These are phyloP conservation scores for Heliconius sara DNA, from an alignment of 2,888 invertebrate genomes.

Conservation along the genomic window DNA sequence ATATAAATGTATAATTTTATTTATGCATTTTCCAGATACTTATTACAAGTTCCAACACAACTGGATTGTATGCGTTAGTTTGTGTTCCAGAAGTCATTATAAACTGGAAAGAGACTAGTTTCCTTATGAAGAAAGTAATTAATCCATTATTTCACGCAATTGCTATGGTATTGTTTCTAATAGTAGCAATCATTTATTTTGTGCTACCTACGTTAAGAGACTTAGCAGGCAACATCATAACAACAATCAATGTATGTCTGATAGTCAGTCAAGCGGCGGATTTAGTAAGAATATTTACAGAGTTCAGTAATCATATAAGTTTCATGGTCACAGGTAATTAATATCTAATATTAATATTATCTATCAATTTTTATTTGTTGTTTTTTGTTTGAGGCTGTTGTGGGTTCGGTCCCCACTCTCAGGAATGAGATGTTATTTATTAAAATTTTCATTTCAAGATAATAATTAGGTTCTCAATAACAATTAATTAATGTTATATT, in stretches of 20 bases:
- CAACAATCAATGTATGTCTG: conserved; percentile 91
- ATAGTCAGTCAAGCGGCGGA: conserved; percentile 91
- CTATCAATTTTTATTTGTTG: no score
- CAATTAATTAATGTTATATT: no score
- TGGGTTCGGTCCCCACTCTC: no score
- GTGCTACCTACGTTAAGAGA: conserved; percentile 92
- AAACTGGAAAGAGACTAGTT: conserved; percentile 89
- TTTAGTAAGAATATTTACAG: conserved; percentile 90
- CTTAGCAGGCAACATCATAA: conserved; percentile 92
- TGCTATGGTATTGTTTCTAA: conserved; percentile 87
- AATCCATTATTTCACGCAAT: conserved; percentile 91
- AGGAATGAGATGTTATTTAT: no score
- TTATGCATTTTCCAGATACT: conserved; percentile 72
- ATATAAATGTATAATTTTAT: neutral
- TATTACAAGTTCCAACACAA: conserved; percentile 77
- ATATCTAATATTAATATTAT: no score
- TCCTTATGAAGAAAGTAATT: conserved; percentile 89
- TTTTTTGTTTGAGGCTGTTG: no score
- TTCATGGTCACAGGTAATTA: conserved; percentile 90
- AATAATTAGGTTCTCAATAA: no score
- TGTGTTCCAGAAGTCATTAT: conserved; percentile 88
- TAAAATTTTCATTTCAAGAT: no score
- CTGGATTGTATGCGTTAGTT: conserved; percentile 88
- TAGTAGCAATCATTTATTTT: conserved; percentile 91
- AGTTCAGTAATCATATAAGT: conserved; percentile 91